phyloP scores from a whole-genome alignment of 1,140 invertebrate genomes.

The Scylla paramamosain region DNA sequence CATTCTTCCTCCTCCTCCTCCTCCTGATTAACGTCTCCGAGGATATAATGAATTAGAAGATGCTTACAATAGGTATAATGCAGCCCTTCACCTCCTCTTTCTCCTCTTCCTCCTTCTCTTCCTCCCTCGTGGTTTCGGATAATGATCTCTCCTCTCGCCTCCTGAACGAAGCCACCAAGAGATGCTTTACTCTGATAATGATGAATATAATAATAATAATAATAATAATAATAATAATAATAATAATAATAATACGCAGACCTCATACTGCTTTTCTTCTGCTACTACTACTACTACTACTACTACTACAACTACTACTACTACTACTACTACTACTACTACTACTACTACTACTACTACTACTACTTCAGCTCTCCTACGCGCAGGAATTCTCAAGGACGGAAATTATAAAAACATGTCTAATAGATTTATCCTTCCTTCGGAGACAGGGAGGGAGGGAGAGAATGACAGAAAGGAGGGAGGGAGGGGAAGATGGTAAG shows the following conservation, averaged over 20 bases:
- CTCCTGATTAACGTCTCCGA: slow-evolving; percentile 27
- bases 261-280: too few relatives aligned
- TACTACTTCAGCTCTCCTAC: background rate
- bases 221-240: background rate
- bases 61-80: slow-evolving; percentile 43
- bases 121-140: background rate
- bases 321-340: slow-evolving; percentile 8
- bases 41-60: slow-evolving; percentile 49
- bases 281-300: background rate
- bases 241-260: background rate
- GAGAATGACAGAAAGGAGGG: background rate
- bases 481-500: background rate
- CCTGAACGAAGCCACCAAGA: background rate
- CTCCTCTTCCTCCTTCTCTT: background rate
- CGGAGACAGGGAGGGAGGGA: background rate
- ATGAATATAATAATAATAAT: background rate
- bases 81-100: background rate
- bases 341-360: background rate
- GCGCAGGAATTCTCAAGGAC: background rate
- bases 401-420: background rate
- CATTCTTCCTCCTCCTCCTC: background rate
- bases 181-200: background rate
- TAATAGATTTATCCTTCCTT: background rate
- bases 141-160: slow-evolving; percentile 2
- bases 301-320: background rate